Percentiles rank a stretch among this genome's conserved stretches.
Evolutionary conservation across 2,113 vertebrate species (phyloP).

Genomic region (Perca schrenkii): DNA sequence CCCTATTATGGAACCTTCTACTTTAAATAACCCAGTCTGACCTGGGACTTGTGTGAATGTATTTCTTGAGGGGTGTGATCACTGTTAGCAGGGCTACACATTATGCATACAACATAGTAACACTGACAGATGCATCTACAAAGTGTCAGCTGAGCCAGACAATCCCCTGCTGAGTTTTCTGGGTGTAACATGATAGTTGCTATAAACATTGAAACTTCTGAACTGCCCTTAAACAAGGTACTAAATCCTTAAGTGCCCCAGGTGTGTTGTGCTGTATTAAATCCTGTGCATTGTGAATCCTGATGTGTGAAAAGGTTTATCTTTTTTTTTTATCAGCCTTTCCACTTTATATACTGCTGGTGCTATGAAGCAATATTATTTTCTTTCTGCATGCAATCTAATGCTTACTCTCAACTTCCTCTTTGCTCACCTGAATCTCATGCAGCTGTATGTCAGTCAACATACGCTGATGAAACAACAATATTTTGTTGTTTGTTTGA

Average conservation of each 20-base stretch:
- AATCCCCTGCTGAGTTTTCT: slow-evolving; percentile 14
- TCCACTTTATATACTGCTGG: slow-evolving; percentile 15
- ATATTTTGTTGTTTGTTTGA: slow-evolving; percentile 22
- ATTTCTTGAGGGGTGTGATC: background rate
- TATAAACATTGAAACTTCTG: slow-evolving; percentile 42
- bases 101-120: slow-evolving; percentile 12
- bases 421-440: slow-evolving; percentile 64
- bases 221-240: slow-evolving; percentile 41
- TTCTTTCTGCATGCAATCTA: slow-evolving; percentile 46
- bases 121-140: slow-evolving; percentile 14
- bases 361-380: slow-evolving; percentile 35
- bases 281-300: slow-evolving; percentile 21
- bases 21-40: background rate
- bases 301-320: slow-evolving; percentile 2
- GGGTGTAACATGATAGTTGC: slow-evolving; percentile 32
- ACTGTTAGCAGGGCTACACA: slow-evolving; percentile 7
- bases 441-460: slow-evolving; percentile 44
- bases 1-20: background rate
- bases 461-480: slow-evolving; percentile 16
- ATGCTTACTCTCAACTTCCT: slow-evolving; percentile 49
- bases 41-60: background rate
- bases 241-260: slow-evolving; percentile 46
- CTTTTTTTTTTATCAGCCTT: slow-evolving; percentile 4
- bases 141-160: slow-evolving; percentile 27
- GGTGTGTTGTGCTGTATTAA: slow-evolving; percentile 34